Conservation (phyloP, 2,888 invertebrate genomes). For the Apantesis nais region DNA sequence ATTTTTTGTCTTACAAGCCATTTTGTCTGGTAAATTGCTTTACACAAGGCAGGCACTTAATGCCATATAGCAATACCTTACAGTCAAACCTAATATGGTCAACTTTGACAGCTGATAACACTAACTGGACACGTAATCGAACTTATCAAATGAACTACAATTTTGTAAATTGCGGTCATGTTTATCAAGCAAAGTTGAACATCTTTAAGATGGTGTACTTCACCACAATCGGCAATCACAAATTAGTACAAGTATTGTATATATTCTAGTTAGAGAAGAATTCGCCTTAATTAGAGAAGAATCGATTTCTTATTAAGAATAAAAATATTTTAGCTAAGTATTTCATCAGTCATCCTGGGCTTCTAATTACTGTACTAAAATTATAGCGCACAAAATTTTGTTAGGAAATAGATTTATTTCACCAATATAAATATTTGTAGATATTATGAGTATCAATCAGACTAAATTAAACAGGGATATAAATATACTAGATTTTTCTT, state of each 20-base stretch:
- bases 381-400: no score
- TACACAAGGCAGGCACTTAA: neutral
- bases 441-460: no score
- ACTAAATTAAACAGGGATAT: no score
- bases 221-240: neutral
- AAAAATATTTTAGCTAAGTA: no score
- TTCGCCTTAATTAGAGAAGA: neutral
- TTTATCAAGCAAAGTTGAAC: neutral
- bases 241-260: neutral
- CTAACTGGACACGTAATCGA: neutral
- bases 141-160: neutral
- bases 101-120: neutral
- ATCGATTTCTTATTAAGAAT: no score
- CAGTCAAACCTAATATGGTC: neutral
- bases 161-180: neutral
- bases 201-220: neutral
- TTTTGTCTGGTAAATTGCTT: neutral
- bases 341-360: no score
- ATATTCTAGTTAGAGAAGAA: neutral
- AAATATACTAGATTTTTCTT: no score
- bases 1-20: neutral
- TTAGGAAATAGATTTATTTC: no score
- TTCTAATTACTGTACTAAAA: no score
- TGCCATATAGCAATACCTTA: neutral
- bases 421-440: no score